These are phyloP conservation scores for Chrysemys picta DNA, from an alignment of 2,113 vertebrate species.

Conservation along the genomic window DNA sequence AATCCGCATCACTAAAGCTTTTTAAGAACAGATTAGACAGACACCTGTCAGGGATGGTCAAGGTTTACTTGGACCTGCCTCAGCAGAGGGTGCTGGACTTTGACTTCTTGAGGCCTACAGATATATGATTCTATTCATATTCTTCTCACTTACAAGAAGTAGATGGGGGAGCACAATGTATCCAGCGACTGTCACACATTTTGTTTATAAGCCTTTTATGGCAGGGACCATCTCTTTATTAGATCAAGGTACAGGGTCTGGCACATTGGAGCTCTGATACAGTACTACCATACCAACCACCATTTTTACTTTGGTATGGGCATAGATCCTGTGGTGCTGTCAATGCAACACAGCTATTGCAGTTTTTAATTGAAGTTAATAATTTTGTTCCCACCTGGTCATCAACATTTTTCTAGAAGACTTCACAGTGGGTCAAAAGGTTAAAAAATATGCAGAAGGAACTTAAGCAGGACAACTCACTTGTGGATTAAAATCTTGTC, in stretches of 20 bases:
- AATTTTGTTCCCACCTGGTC: background rate
- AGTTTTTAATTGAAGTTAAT: background rate
- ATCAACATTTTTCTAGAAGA: background rate
- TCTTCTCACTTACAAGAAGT: background rate
- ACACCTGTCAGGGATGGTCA: background rate
- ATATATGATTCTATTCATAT: background rate
- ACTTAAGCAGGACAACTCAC: conserved; percentile 14
- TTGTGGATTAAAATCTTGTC: conserved; percentile 40
- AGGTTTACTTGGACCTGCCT: background rate
- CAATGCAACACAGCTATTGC: rapidly evolving
- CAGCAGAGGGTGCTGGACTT: background rate
- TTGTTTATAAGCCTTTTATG: background rate
- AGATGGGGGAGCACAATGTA: background rate
- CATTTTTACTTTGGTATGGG: background rate
- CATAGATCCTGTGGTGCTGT: background rate
- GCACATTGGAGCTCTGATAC: background rate
- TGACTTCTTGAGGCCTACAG: background rate
- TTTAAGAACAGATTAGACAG: background rate
- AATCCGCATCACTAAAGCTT: background rate
- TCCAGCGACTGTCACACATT: rapidly evolving
- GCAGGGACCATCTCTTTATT: background rate
- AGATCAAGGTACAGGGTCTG: background rate
- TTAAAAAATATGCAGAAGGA: background rate
- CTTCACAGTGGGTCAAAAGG: background rate
- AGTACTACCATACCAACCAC: background rate